Evolutionary conservation across 2,888 invertebrate genomes (phyloP).

Genomic region (Cephonodes hylas): DNA sequence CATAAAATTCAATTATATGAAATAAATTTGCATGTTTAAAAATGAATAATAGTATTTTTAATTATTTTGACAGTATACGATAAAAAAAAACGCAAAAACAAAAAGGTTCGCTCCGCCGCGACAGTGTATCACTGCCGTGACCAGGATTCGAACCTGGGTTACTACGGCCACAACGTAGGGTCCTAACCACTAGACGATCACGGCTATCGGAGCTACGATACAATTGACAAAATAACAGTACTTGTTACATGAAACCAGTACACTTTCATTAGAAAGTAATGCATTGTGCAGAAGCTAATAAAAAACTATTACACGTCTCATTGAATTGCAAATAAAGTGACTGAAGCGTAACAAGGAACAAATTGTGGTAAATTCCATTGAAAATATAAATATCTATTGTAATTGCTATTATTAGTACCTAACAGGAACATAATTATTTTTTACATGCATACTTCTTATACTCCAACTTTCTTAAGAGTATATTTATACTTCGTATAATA

Average conservation of each 20-base stretch:
- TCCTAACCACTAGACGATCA: slow-evolving; percentile 88
- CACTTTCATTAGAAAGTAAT: not conserved
- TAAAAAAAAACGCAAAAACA: too few relatives aligned
- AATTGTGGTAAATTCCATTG: not conserved
- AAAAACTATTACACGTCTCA: not conserved
- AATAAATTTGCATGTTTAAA: too few relatives aligned
- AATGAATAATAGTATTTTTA: too few relatives aligned
- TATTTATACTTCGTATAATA: too few relatives aligned
- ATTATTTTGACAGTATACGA: too few relatives aligned
- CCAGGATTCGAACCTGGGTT: slow-evolving; percentile 85
- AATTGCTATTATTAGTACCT: too few relatives aligned
- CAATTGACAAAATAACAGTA: not conserved
- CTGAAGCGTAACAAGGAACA: not conserved
- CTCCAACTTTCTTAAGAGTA: too few relatives aligned
- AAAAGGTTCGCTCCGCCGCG: too few relatives aligned
- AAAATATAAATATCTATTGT: too few relatives aligned
- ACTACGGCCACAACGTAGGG: slow-evolving; percentile 81
- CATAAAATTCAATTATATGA: too few relatives aligned
- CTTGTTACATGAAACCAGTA: not conserved
- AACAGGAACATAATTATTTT: too few relatives aligned
- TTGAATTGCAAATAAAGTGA: not conserved
- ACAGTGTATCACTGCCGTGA: slow-evolving; percentile 50
- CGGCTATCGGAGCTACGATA: slow-evolving; percentile 76
- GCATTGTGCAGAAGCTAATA: not conserved
- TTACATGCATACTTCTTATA: too few relatives aligned